A percentile compares a stretch with the other conserved stretches of the same genome.
Evolutionary conservation across 2,888 invertebrate genomes (phyloP).

Genomic region (Drosophila bunnanda): DNA sequence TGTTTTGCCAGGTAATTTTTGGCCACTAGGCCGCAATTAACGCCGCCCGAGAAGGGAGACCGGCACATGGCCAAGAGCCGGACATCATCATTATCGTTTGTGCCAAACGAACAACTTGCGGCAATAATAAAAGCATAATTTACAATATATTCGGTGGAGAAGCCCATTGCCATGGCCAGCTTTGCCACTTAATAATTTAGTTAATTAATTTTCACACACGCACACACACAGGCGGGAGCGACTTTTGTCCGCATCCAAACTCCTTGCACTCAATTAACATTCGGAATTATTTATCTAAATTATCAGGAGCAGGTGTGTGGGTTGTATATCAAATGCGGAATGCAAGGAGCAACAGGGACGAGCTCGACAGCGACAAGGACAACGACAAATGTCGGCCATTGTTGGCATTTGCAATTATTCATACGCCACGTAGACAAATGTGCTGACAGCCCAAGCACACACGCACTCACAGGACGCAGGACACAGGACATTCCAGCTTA

Average conservation of each 20-base stretch:
- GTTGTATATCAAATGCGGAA: slow-evolving; percentile 47
- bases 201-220: slow-evolving; percentile 76
- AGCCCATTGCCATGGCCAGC: not conserved
- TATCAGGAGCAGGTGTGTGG: slow-evolving; percentile 42
- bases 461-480: slow-evolving; percentile 2
- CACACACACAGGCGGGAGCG: slow-evolving; percentile 16
- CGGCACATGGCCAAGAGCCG: slow-evolving; percentile 65
- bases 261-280: slow-evolving; percentile 79
- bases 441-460: slow-evolving; percentile 66
- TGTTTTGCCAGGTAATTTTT: slow-evolving; percentile 74
- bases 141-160: slow-evolving; percentile 62
- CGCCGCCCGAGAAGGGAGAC: slow-evolving; percentile 38
- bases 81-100: slow-evolving; percentile 73
- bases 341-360: slow-evolving; percentile 28
- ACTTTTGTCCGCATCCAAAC: slow-evolving; percentile 63
- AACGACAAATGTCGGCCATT: slow-evolving; percentile 69
- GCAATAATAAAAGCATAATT: slow-evolving; percentile 77
- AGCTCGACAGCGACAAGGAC: slow-evolving; percentile 14
- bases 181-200: slow-evolving; percentile 71
- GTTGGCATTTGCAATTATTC: slow-evolving; percentile 80
- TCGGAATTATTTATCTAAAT: slow-evolving; percentile 78
- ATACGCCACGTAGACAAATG: slow-evolving; percentile 81
- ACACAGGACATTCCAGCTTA: slow-evolving; percentile 69
- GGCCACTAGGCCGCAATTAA: slow-evolving; percentile 77
- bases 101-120: slow-evolving; percentile 64